Evolutionary conservation across 2,797 vertebrate species (phyloP).

Genomic region (Varecia variegata): DNA sequence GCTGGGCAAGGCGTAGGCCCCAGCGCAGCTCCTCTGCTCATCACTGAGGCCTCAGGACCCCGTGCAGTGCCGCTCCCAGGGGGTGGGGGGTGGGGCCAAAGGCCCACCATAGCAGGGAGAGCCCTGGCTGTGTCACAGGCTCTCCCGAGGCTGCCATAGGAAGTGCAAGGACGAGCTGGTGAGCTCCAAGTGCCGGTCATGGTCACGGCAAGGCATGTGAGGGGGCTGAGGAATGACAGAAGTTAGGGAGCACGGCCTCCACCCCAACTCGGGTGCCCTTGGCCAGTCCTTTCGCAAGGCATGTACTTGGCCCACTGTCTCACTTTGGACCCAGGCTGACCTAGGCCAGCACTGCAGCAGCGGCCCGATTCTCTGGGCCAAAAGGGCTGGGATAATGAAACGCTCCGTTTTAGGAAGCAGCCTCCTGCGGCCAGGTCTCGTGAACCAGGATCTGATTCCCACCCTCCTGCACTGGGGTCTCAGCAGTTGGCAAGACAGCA

Average conservation of each 20-base stretch:
- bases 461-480: background rate
- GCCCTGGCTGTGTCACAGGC: background rate
- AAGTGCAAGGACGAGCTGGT: background rate
- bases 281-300: background rate
- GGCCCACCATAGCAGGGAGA: background rate
- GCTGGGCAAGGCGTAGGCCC: background rate
- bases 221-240: background rate
- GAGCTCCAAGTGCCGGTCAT: too few species aligned
- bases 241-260: background rate
- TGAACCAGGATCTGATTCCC: background rate
- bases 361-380: background rate
- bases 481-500: background rate
- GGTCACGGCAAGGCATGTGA: background rate
- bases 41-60: background rate
- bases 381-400: background rate
- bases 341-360: background rate
- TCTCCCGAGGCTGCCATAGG: background rate
- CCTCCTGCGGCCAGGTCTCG: background rate
- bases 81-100: background rate
- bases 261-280: background rate
- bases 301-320: background rate
- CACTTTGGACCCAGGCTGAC: background rate
- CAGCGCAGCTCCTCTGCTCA: background rate
- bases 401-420: background rate
- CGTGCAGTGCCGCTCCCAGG: background rate